Evolutionary conservation across 2,888 invertebrate species (phyloP).

Genomic region (Leucania comma): DNA sequence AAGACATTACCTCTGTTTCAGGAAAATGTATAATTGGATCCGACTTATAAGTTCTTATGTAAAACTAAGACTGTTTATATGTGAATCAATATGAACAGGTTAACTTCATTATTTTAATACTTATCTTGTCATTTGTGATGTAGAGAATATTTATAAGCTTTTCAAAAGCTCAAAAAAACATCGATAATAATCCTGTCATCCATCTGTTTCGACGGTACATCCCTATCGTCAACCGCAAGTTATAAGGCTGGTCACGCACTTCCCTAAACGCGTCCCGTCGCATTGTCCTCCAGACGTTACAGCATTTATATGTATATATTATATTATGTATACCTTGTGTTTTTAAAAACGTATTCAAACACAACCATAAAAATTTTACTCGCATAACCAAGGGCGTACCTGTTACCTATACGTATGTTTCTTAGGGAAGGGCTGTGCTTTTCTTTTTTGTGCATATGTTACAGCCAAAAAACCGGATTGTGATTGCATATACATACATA

Average conservation of each 20-base stretch:
- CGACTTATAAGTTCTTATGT: background rate
- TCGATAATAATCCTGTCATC: constrained; percentile 46
- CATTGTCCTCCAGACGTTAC: constrained; percentile 79
- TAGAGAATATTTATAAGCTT: background rate
- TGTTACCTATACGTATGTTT: constrained; percentile 34
- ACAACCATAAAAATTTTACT: constrained; percentile 59
- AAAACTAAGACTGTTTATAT: no score
- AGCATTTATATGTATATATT: constrained; percentile 58
- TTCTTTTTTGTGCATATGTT: constrained; percentile 40
- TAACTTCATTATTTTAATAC: background rate
- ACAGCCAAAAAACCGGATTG: constrained; percentile 1
- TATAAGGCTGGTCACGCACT: constrained; percentile 87
- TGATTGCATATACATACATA: constrained; percentile 9
- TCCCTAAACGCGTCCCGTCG: constrained; percentile 85
- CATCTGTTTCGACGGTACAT: constrained; percentile 21
- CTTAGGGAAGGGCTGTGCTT: constrained; percentile 19
- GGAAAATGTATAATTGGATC: background rate
- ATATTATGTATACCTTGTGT: constrained; percentile 58
- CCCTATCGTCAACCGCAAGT: constrained; percentile 65
- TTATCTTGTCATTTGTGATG: background rate
- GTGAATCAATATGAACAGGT: background rate
- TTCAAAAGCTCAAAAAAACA: constrained; percentile 14
- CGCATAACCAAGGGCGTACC: constrained; percentile 47
- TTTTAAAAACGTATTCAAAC: constrained; percentile 67
- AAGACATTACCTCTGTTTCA: background rate